These are phyloP conservation scores for Chromoteleia sp. DNA, from an alignment of 2,888 invertebrate species.

Conservation along the genomic window DNA sequence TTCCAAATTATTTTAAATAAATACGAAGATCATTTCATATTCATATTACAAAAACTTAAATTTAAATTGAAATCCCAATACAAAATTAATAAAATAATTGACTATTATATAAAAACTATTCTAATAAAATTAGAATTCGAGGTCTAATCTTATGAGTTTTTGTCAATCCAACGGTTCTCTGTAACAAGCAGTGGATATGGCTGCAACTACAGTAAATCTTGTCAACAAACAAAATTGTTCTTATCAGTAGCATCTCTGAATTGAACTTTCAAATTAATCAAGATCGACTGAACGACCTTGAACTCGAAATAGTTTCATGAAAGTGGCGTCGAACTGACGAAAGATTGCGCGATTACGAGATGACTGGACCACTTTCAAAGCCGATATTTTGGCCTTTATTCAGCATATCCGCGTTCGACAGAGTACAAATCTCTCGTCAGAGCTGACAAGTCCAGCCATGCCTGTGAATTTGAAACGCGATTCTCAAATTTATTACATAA, in stretches of 20 bases:
- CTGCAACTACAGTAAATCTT: too few relatives aligned
- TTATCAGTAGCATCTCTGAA: slow-evolving; percentile 14
- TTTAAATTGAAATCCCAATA: too few relatives aligned
- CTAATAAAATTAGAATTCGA: too few relatives aligned
- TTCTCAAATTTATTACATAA: slow-evolving; percentile 5
- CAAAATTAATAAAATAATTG: too few relatives aligned
- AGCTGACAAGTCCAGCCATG: background rate
- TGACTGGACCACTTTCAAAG: slow-evolving; percentile 71
- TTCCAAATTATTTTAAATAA: too few relatives aligned
- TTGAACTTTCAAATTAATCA: slow-evolving; percentile 51
- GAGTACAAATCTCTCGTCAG: slow-evolving; percentile 27
- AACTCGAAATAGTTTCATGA: slow-evolving; percentile 72
- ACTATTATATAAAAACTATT: too few relatives aligned
- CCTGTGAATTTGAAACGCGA: background rate
- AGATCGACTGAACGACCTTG: slow-evolving; percentile 69
- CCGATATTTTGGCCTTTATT: slow-evolving; percentile 40
- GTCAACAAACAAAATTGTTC: too few relatives aligned
- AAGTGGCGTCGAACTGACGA: slow-evolving; percentile 63
- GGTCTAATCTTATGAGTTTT: too few relatives aligned
- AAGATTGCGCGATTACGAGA: slow-evolving; percentile 67
- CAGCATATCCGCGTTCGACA: slow-evolving; percentile 31
- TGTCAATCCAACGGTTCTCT: too few relatives aligned
- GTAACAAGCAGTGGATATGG: too few relatives aligned
- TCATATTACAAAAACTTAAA: too few relatives aligned
- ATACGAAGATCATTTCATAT: too few relatives aligned